Percentiles rank a stretch among this genome's conserved stretches.
These are phyloP conservation scores for Sminthurinus aureus DNA, from an alignment of 2,888 invertebrate genomes.

Conservation along the genomic window DNA sequence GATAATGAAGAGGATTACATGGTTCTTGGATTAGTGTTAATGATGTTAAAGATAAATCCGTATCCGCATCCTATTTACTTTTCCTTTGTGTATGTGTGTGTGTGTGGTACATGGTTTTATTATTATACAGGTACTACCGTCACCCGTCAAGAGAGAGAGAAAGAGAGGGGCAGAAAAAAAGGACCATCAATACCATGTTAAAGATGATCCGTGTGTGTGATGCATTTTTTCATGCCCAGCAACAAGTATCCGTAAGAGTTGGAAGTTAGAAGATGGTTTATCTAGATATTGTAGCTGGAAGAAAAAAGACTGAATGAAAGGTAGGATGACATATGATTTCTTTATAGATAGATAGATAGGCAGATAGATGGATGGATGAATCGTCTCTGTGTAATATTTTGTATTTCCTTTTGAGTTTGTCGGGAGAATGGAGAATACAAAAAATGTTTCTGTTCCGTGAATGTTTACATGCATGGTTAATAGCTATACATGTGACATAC, in stretches of 20 bases:
- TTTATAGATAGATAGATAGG: background rate
- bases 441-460: background rate
- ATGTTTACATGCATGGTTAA: background rate
- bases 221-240: background rate
- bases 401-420: background rate
- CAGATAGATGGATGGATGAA: too few species aligned
- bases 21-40: background rate
- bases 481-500: background rate
- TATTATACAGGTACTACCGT: too few species aligned
- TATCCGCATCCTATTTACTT: background rate
- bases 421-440: background rate
- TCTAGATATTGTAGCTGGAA: background rate
- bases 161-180: background rate
- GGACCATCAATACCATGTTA: background rate
- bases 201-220: background rate
- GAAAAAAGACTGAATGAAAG: background rate
- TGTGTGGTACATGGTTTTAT: too few species aligned
- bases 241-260: background rate
- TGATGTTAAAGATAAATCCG: background rate
- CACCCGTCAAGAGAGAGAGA: background rate
- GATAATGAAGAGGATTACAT: background rate
- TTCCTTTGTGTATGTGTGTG: background rate
- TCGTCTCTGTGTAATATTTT: too few species aligned
- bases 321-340: background rate
- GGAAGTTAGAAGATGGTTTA: background rate